Conservation (phyloP, 2,888 invertebrate genomes). For the Sturmia bella region DNA sequence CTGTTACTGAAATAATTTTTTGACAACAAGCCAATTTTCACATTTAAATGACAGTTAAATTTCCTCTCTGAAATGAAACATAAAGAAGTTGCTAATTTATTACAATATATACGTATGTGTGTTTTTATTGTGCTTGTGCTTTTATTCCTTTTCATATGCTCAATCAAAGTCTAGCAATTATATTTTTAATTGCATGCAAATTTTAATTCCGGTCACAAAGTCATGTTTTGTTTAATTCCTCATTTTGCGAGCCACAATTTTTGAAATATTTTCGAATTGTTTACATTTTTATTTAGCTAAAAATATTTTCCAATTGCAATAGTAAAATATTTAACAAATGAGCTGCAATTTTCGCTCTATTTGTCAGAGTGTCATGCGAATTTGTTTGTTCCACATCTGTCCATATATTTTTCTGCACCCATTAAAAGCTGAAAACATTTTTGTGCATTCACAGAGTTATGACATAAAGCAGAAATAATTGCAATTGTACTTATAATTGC, state of each 20-base stretch:
- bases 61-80: not conserved
- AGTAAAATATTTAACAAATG: conserved; percentile 22
- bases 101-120: too few relatives aligned
- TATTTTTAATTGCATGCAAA: conserved; percentile 11
- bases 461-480: conserved; percentile 32
- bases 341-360: conserved; percentile 67
- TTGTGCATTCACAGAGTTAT: conserved; percentile 43
- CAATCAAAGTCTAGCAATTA: not conserved
- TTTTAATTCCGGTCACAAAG: conserved; percentile 3
- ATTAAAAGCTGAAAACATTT: conserved; percentile 14
- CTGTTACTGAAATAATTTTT: too few relatives aligned
- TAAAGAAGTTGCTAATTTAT: too few relatives aligned
- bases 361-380: conserved; percentile 62
- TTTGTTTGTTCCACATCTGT: conserved; percentile 52
- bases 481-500: conserved; percentile 7
- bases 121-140: too few relatives aligned
- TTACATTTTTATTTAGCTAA: conserved; percentile 17
- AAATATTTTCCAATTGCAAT: conserved; percentile 20
- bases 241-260: not conserved
- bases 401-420: conserved; percentile 43
- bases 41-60: conserved; percentile 12
- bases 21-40: too few relatives aligned
- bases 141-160: too few relatives aligned
- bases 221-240: conserved; percentile 4
- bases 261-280: conserved; percentile 24